Conservation (phyloP, 2,797 vertebrate genomes). For the Menidia menidia region DNA sequence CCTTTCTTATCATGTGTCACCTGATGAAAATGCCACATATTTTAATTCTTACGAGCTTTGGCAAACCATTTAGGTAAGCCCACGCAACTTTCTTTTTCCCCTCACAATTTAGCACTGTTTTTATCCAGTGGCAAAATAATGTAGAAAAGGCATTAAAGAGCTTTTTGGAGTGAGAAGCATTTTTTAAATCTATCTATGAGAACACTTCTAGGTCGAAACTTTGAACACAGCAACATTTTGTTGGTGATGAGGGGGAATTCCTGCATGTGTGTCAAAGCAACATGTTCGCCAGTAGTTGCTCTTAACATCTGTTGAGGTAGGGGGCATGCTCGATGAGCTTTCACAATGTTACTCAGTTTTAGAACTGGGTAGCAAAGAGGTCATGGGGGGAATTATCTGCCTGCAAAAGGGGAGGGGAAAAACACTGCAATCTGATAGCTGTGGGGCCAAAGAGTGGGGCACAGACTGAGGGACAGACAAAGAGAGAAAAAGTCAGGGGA, state of each 20-base stretch:
- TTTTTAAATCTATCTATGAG: neutral
- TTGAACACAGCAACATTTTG: conserved; percentile 5
- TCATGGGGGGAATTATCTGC: conserved; percentile 70
- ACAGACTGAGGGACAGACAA: conserved; percentile 59
- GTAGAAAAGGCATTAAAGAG: neutral
- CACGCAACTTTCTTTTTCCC: neutral
- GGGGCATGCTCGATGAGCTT: conserved; percentile 43
- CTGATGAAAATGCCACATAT: conserved; percentile 39
- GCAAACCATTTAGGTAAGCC: conserved; percentile 1
- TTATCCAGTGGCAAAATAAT: neutral
- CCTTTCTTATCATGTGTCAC: conserved; percentile 39
- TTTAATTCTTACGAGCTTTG: conserved; percentile 29
- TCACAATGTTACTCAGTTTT: conserved; percentile 45
- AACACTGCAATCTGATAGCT: conserved; percentile 76
- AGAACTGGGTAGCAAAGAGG: conserved; percentile 61
- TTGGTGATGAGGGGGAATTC: neutral
- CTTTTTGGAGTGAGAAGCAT: neutral
- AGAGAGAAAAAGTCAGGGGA: conserved; percentile 44
- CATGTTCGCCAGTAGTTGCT: conserved; percentile 25
- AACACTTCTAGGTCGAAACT: neutral
- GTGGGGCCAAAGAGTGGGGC: conserved; percentile 72
- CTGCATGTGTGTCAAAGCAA: conserved; percentile 4
- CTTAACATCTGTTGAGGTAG: conserved; percentile 23
- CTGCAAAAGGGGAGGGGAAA: conserved; percentile 68
- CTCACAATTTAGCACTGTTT: neutral